Percentiles rank a stretch among this genome's conserved stretches.
These are phyloP conservation scores for Etheostoma perlongum DNA, from an alignment of 2,797 vertebrate genomes.

Conservation along the genomic window DNA sequence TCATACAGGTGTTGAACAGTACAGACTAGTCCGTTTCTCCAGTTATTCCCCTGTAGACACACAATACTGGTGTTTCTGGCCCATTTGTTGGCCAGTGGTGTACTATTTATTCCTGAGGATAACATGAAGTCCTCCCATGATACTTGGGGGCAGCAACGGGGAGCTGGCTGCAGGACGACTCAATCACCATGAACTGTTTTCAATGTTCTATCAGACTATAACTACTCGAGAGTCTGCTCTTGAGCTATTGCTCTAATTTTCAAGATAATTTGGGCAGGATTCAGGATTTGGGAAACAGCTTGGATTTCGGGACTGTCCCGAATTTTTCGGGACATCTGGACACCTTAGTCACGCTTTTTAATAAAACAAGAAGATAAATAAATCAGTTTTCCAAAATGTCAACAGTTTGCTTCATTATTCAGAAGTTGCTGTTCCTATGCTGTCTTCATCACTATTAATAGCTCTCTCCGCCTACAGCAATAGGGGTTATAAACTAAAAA, in stretches of 20 bases:
- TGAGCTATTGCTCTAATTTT: too few relatives aligned
- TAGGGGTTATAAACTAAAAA: not conserved
- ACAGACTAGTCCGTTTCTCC: constrained; percentile 20
- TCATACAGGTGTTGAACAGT: constrained; percentile 23
- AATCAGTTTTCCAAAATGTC: constrained; percentile 9
- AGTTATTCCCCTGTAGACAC: constrained; percentile 16
- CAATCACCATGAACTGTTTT: too few relatives aligned
- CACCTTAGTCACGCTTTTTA: constrained; percentile 20
- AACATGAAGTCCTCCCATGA: constrained; percentile 28
- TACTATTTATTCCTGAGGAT: constrained; percentile 40
- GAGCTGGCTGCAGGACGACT: too few relatives aligned
- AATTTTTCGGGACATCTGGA: too few relatives aligned
- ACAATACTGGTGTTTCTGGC: constrained; percentile 19
- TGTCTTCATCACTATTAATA: not conserved
- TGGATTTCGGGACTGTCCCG: too few relatives aligned
- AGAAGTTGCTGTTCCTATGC: constrained; percentile 2
- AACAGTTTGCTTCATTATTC: constrained; percentile 19
- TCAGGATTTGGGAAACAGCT: too few relatives aligned
- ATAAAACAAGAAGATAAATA: constrained; percentile 1
- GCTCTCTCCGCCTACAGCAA: not conserved
- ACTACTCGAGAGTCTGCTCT: too few relatives aligned
- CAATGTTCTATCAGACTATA: too few relatives aligned
- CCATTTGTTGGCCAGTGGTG: constrained; percentile 19
- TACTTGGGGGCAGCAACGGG: not conserved
- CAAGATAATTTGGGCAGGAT: too few relatives aligned